Base-by-base conservation (phyloP, 1,140 invertebrate species). In the Ridgeia piscesae region DNA sequence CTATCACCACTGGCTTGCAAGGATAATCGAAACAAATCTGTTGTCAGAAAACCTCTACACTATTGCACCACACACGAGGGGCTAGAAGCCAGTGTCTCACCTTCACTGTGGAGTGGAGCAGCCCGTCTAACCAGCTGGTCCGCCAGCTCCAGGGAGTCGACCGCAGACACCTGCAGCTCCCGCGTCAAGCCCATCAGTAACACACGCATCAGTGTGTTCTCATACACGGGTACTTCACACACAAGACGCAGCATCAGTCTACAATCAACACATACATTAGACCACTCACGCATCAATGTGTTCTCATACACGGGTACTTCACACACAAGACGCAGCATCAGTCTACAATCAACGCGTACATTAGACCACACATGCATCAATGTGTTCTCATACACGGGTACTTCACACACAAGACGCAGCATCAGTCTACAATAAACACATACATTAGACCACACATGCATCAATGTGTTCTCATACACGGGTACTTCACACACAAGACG, bases 281-380 rank as follows among this genome's bases (percentile, higher is more conserved):
- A 34, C 6, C 33, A 35, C 35, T 27, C 33, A 91, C 31, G 34
- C 17, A 91, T 88, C 34, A 91, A 6, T 42, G 98, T 98, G 93
- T 97, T 98, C 95, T 99, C 98, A 89, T 96, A 96, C 33, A 99
- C 96, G 1, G 98, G 98, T 27, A 98, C 97, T 96, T 99, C 98
- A 8, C 97, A 97, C 50, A 98, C 97, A 58, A 99, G 95, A 91
- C 98, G 96, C 94, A 99, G 97, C 93, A 98, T 97, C 34, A 98
- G 95, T 33, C 95, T 96, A 77, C 35, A 94, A 91, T 31, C 91
- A 89, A 92, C 33, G 91, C 33, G 31, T 92, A 93, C 50, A 77
- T 88, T 31, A 91, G 35, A 34, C 6, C 33, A 35, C 35, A 35
- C 33, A 91, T 31, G 34, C 17, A 91, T 88, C 17, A 35, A 2